A percentile compares a stretch with the other conserved stretches of the same genome.
Evolutionary conservation across 2,888 invertebrate genomes (phyloP).

Genomic region (Apamea epomidion): DNA sequence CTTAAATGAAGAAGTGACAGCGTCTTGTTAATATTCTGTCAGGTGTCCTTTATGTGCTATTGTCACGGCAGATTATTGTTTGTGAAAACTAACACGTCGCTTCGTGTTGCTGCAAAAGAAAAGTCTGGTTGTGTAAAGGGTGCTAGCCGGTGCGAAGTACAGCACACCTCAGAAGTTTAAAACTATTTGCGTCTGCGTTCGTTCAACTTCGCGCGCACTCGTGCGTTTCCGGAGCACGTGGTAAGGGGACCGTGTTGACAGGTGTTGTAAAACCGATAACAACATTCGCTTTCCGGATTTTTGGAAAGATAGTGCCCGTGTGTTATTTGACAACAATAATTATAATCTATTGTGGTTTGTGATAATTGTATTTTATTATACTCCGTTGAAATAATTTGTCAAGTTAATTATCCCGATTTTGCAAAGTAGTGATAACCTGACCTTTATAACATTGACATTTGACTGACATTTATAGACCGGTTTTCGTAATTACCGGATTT

Average conservation of each 20-base stretch:
- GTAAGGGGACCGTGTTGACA: slow-evolving; percentile 75
- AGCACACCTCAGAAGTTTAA: slow-evolving; percentile 76
- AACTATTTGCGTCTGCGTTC: slow-evolving; percentile 86
- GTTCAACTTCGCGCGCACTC: slow-evolving; percentile 76
- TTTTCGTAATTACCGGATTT: background rate
- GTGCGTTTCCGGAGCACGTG: slow-evolving; percentile 85
- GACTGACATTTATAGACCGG: background rate
- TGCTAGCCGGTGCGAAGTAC: slow-evolving; percentile 74
- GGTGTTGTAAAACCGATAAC: slow-evolving; percentile 73
- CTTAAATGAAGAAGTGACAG: slow-evolving; percentile 37
- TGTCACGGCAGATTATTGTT: slow-evolving; percentile 49
- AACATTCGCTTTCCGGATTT: slow-evolving; percentile 54
- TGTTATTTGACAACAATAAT: slow-evolving; percentile 42
- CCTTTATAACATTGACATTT: no score
- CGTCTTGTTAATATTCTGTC: slow-evolving; percentile 39
- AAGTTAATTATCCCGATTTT: background rate
- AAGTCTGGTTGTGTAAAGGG: slow-evolving; percentile 59
- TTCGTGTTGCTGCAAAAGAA: slow-evolving; percentile 47
- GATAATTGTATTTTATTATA: background rate
- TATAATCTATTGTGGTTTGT: background rate
- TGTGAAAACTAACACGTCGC: slow-evolving; percentile 33
- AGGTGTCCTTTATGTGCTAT: slow-evolving; percentile 46
- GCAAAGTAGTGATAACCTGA: background rate
- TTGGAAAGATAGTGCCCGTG: slow-evolving; percentile 17
- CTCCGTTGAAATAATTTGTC: background rate